Base-by-base conservation (phyloP, 2,888 invertebrate species). In the Labia minor region DNA sequence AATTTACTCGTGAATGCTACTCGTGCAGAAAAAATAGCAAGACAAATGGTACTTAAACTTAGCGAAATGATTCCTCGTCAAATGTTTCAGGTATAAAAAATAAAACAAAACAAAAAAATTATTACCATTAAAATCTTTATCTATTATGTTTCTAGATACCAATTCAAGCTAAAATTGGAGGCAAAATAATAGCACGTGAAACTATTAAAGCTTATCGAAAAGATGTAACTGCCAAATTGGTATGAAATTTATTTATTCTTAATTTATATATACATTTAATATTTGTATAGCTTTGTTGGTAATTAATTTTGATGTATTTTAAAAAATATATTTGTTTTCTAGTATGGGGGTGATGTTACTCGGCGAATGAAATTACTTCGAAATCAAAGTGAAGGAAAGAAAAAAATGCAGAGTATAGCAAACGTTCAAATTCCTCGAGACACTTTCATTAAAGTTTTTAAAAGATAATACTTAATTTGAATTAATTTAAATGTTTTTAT, bases 321-420 rank as follows among this genome's bases (percentile, higher is more conserved):
- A 37, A 26, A 19, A 14, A 20, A 63, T 63, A 63, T 68, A 61
- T 68, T 70, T 69, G 71, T 70, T 71, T 81, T 81, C 71, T 75
- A 92, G 90, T 92, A 95, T 76, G 97, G 96, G 0, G 95, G 95
- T 16, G 97, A 97, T 78, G 82, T 92, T 1, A 91, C 92, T 0
- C 82, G 98, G 72, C 85, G 88, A 75, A 92, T 88, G 82, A 98
- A 98, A 77, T 80, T 98, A 33, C 77, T 98, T 19, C 87, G 87
- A 69, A 86, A 89, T 74, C 98, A 99, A 81, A 84, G 90, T 0
- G 95, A 95, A 73, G 97, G 97, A 6, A 98, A 98, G 77, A 93
- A 92, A 78, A 88, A 88, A 77, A 90, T 98, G 92, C 85, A 90
- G 74, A 86, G 87, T 82, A 83, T 96, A 68, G 96, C 95, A 64